Evolutionary conservation across 2,888 invertebrate genomes (phyloP), one percentile per base, ranked within the genome.

Genomic region (Proisotoma minuta): DNA sequence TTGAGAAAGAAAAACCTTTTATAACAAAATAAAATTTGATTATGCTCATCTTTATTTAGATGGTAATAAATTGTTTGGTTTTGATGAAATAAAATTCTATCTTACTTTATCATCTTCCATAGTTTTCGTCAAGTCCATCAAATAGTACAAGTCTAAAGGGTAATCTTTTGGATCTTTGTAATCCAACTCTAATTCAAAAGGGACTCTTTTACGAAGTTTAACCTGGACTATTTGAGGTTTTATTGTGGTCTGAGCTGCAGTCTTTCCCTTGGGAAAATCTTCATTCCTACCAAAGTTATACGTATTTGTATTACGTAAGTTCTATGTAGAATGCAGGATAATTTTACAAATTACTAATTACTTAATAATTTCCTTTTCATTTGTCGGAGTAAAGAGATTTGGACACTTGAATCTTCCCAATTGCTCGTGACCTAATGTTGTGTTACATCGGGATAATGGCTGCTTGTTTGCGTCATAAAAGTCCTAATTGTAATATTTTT

Each of bases 111-210:
- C 64, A 60, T 66, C 66, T 27, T 40, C 43, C 66, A 69, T 69
- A 5, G 64, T 60, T 12, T 27, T 53, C 1, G 69, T 65, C 1
- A 62, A 49, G 34, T 69, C 69, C 66, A 66, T 64, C 15, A 69
- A 53, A 24, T 62, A 69, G 28, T 69, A 69, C 2, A 69, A 47
- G 47, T 69, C 69, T 27, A 69, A 39, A 4, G 69, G 69, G 49
- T 64, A 63, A 28, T 65, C 65, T 43, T 63, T 54, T n/a, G 57
- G 57, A 34, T 61, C 62, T n/a, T 56, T 47, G n/a, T 61, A 57
- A 22, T 10, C 22, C n/a, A 69, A 49, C 1, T 40, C 2, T 47
- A 69, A 49, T 12, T 39, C 15, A 1, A 59, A 10, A 3, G 66
- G 59, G 22, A 62, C 57, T 2, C 59, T 48, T 1, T 53, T 51